Evolutionary conservation across 2,113 vertebrate genomes (phyloP), one percentile per base, ranked within the genome.

Genomic region (Datnioides undecimradiatus): DNA sequence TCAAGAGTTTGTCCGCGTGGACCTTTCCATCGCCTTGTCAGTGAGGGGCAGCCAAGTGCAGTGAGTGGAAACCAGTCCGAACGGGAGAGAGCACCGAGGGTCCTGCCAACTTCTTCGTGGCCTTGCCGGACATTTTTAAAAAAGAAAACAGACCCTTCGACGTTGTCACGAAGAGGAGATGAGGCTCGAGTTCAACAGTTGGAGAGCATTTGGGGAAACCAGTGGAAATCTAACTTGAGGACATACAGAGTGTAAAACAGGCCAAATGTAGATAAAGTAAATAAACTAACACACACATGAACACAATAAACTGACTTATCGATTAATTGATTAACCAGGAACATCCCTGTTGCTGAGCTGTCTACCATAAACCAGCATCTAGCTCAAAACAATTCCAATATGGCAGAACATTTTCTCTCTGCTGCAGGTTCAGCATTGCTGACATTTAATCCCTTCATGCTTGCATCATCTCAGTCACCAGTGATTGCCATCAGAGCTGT

Each of bases 21-120:
- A 82, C 75, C 48, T 66, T 83, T 91, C 84, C 78, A 64, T 76
- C 51, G 25, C 34, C 76, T 58, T 62, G 72, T 87, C 81, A 72
- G 45, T 1, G 29, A 74, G 52, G 66, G 65, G 76, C 27, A 14
- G 79, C 83, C 88, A 75, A 80, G 66, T 73, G 69, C 60, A 62
- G 60, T 14, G 77, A 65, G 43, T 73, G 79, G 73, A 88, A 88
- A 76, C 67, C 10, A 33, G 54, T 77, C 58, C 21, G n/a, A 83
- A 74, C 6, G 29, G 25, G 52, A 64, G 55, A 72, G 40, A 64
- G 51, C n/a, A n/a, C 25, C 19, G 48, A 72, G 23, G 31, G 14
- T 34, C 43, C 45, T 66, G 76, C 41, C 72, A 82, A 80, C 36
- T 77, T 41, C 58, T 74, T 65, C 62, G 4, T 11, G 25, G 55